phyloP scores from a whole-genome alignment of 2,888 invertebrate species.

The Rhodophaea formosa region DNA sequence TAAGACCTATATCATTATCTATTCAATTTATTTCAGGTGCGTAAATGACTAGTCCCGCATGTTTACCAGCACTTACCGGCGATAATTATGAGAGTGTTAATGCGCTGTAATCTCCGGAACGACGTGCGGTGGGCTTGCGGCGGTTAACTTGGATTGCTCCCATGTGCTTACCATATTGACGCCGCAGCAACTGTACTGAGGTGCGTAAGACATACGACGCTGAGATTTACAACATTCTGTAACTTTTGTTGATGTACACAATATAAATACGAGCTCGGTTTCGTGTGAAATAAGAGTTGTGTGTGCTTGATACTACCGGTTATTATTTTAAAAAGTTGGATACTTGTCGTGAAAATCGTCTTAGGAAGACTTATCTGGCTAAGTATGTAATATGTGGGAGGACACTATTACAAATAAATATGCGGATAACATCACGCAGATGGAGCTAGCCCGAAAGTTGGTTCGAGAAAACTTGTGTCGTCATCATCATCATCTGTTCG shows the following conservation, averaged over 20 bases:
- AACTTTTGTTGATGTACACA: background rate
- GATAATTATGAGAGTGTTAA: constrained; percentile 15
- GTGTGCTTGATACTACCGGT: too few relatives aligned
- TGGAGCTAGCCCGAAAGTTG: too few relatives aligned
- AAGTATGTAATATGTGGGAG: too few relatives aligned
- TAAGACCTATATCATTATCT: too few relatives aligned
- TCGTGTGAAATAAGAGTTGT: background rate
- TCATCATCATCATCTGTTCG: too few relatives aligned
- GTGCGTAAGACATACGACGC: constrained; percentile 46
- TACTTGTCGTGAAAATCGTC: background rate
- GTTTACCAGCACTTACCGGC: constrained; percentile 1
- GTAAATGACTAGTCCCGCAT: background rate
- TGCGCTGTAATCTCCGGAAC: constrained; percentile 13
- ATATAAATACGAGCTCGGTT: background rate
- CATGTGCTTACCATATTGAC: constrained; percentile 69
- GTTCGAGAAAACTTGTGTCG: too few relatives aligned
- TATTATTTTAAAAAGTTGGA: too few relatives aligned
- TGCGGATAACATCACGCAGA: too few relatives aligned
- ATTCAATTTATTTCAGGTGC: background rate
- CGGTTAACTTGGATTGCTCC: constrained; percentile 34
- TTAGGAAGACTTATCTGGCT: too few relatives aligned
- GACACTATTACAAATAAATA: too few relatives aligned
- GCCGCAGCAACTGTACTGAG: constrained; percentile 47
- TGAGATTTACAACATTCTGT: constrained; percentile 10
- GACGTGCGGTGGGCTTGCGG: constrained; percentile 17